These are phyloP conservation scores for Cephus spinipes DNA, from an alignment of 2,888 invertebrate genomes.

Conservation along the genomic window DNA sequence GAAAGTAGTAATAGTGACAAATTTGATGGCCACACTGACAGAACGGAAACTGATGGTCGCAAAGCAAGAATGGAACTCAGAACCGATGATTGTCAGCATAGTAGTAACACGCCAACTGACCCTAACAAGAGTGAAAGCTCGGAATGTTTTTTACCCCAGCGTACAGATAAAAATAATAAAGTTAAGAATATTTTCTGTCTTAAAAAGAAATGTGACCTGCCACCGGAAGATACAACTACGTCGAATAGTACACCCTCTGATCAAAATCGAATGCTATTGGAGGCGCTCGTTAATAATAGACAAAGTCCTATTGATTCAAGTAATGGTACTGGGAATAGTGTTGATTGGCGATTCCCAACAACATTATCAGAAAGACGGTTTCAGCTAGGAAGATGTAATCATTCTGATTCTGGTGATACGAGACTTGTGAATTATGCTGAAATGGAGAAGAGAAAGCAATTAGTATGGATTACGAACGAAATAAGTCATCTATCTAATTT, in stretches of 20 bases:
- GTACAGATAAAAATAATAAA: slow-evolving; percentile 31
- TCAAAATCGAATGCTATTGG: slow-evolving; percentile 48
- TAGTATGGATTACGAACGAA: slow-evolving; percentile 72
- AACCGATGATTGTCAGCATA: slow-evolving; percentile 51
- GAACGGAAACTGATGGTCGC: slow-evolving; percentile 60
- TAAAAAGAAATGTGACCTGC: slow-evolving; percentile 44
- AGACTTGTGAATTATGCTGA: slow-evolving; percentile 65
- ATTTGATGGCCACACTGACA: slow-evolving; percentile 56
- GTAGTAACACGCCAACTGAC: slow-evolving; percentile 45
- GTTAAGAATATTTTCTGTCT: slow-evolving; percentile 45
- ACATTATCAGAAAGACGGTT: slow-evolving; percentile 68
- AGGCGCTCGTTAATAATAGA: slow-evolving; percentile 44
- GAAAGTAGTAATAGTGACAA: slow-evolving; percentile 59
- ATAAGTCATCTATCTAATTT: slow-evolving; percentile 70
- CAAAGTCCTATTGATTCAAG: slow-evolving; percentile 40
- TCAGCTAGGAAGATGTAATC: slow-evolving; percentile 54
- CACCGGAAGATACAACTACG: slow-evolving; percentile 40
- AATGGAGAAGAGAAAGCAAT: slow-evolving; percentile 69
- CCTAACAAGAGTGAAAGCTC: slow-evolving; percentile 60
- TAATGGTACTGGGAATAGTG: slow-evolving; percentile 39
- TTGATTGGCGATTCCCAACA: slow-evolving; percentile 67
- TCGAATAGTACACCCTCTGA: slow-evolving; percentile 48
- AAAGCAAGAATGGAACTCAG: slow-evolving; percentile 61
- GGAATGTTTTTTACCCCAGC: slow-evolving; percentile 59
- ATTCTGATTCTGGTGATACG: slow-evolving; percentile 51